These are phyloP conservation scores for Tineola bisselliella DNA, from an alignment of 2,888 invertebrate genomes.

Conservation along the genomic window DNA sequence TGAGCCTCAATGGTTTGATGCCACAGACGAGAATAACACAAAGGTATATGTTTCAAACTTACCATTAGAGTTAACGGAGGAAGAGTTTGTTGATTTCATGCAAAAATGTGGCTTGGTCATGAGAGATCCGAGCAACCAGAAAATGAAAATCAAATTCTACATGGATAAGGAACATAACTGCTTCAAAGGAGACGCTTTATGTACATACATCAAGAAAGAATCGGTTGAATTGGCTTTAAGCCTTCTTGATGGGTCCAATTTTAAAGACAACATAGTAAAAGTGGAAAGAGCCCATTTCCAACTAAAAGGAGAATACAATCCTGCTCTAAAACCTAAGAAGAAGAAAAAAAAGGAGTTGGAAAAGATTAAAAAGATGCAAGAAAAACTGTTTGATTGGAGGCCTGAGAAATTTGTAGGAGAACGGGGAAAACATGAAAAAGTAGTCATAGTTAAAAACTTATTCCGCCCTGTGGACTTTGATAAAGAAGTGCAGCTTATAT, in stretches of 20 bases:
- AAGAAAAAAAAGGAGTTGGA: constrained; percentile 90
- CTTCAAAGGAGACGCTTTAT: constrained; percentile 95
- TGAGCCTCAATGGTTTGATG: constrained; percentile 89
- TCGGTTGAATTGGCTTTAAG: constrained; percentile 93
- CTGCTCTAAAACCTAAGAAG: constrained; percentile 89
- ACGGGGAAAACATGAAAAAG: constrained; percentile 86
- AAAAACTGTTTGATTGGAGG: constrained; percentile 96
- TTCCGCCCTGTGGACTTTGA: constrained; percentile 92
- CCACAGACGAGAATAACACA: constrained; percentile 90
- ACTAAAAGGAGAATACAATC: constrained; percentile 94
- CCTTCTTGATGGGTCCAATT: constrained; percentile 86
- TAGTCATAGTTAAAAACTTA: constrained; percentile 93
- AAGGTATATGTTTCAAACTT: constrained; percentile 96
- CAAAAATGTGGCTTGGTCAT: constrained; percentile 96
- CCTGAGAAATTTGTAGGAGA: constrained; percentile 91
- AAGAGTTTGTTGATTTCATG: constrained; percentile 92
- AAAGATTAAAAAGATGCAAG: constrained; percentile 90
- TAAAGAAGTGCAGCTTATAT: constrained; percentile 84
- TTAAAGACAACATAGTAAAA: constrained; percentile 81
- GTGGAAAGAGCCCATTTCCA: constrained; percentile 95
- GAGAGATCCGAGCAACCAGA: constrained; percentile 81
- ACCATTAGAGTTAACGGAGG: constrained; percentile 87
- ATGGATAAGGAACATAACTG: constrained; percentile 79
- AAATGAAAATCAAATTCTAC: constrained; percentile 93
- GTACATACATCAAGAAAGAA: constrained; percentile 96